Conservation (phyloP, 2,113 vertebrate genomes). For the Microtus oregoni region DNA sequence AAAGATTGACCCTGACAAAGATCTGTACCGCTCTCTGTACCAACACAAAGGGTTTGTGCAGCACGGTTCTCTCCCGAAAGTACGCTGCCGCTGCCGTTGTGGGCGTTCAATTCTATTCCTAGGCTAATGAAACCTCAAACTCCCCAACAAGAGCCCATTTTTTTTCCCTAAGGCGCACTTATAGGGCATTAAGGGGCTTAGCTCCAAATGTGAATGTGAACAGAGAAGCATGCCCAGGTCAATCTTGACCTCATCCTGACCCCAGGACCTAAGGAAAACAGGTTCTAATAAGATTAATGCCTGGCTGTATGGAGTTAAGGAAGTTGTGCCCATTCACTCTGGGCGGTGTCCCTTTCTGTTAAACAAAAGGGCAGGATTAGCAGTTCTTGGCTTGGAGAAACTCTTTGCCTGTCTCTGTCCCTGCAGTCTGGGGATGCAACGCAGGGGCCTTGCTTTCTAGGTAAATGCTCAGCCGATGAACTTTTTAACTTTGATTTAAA, state of each 20-base stretch:
- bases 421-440: neutral
- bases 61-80: neutral
- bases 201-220: neutral
- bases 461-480: neutral
- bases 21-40: neutral
- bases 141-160: neutral
- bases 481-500: slow-evolving; percentile 12
- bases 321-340: slow-evolving; percentile 1
- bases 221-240: slow-evolving; percentile 23
- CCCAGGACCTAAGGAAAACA: slow-evolving; percentile 51
- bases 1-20: neutral
- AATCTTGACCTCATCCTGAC: slow-evolving; percentile 32
- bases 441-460: neutral
- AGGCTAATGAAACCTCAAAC: neutral
- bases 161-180: slow-evolving; percentile 38
- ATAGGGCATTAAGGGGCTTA: neutral
- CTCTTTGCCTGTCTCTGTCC: neutral
- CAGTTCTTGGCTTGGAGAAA: slow-evolving; percentile 55
- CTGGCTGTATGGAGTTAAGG: neutral
- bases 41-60: neutral
- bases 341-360: slow-evolving; percentile 32
- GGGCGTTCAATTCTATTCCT: neutral
- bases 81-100: neutral
- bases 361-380: slow-evolving; percentile 60
- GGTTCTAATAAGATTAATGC: slow-evolving; percentile 65